Base-by-base conservation (phyloP, 2,113 vertebrate species). In the Pluvianellus socialis region DNA sequence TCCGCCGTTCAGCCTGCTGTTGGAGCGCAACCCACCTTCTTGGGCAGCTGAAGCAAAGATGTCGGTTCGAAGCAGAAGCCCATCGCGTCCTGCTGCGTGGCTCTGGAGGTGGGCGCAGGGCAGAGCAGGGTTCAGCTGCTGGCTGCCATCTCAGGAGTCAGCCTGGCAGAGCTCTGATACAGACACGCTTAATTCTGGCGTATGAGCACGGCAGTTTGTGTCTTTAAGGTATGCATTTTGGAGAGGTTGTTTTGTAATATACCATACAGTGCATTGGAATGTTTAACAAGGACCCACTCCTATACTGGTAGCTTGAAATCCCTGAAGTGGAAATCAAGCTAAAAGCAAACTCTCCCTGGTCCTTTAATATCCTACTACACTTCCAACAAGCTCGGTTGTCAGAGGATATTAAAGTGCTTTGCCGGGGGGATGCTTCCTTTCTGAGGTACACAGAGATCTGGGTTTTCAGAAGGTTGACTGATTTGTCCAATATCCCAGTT, bases 331-430 rank as follows among this genome's bases (percentile, higher is more conserved):
- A 75, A 95, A 76, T 91, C 70, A 76, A 89, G 52, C 40, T 79
- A 61, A 87, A 79, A 76, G 9, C 18, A 70, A 70, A 73, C 94
- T 79, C 66, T 88, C 59, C 53, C 38, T 35, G 15, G 50, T 70
- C 63, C 52, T 94, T 91, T 75, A 87, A 82, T 65, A 81, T 85
- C 32, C 12, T 71, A 45, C 49, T 75, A 35, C 21, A 33, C 56
- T 92, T 68, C 44, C 33, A 89, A 68, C 44, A 76, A 67, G 21
- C 19, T 85, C 21, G 42, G 47, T 28, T 0, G 1, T 91, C 66
- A 66, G 70, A 75, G n/a, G 91, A 85, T 87, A 94, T 87, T 95
- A 56, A 87, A 94, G 28, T 38, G 45, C 26, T 92, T 94, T 86
- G 71, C 89, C 8, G 0, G 55, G 58, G 77, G 50, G 17, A 38